These are phyloP conservation scores for Channallabes apus DNA, from an alignment of 2,797 vertebrate genomes.

Conservation along the genomic window DNA sequence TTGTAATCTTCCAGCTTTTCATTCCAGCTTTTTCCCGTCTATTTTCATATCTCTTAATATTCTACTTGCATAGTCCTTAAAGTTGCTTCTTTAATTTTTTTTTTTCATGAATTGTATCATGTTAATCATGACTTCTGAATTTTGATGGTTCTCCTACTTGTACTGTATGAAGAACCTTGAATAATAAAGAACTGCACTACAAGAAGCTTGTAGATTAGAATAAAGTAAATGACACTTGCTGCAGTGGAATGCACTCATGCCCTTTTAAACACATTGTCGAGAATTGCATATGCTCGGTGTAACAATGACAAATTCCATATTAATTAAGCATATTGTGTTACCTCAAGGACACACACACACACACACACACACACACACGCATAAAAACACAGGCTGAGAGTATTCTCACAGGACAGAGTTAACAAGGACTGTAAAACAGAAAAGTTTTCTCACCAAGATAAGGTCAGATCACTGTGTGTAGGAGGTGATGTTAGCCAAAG, in stretches of 20 bases:
- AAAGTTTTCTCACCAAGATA: slow-evolving; percentile 36
- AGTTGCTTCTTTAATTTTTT: neutral
- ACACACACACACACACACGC: neutral
- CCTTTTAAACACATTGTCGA: neutral
- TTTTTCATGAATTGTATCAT: neutral
- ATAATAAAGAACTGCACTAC: neutral
- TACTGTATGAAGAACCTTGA: neutral
- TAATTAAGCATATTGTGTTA: neutral
- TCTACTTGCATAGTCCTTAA: neutral
- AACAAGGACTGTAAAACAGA: slow-evolving; percentile 5
- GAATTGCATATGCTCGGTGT: neutral
- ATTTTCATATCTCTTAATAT: neutral
- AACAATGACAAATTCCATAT: neutral
- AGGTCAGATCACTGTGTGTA: slow-evolving; percentile 44
- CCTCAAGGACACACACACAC: neutral
- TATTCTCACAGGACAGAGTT: slow-evolving; percentile 4
- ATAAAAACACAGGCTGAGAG: neutral
- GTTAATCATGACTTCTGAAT: neutral
- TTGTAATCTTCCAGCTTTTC: neutral
- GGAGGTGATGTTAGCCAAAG: slow-evolving; percentile 42
- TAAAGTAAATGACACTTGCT: neutral
- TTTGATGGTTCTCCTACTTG: neutral
- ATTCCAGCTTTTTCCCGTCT: too few species aligned
- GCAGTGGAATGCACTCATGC: neutral
- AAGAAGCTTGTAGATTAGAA: neutral